Base-by-base conservation (phyloP, 1,140 invertebrate genomes). In the Triops longicaudatus region DNA sequence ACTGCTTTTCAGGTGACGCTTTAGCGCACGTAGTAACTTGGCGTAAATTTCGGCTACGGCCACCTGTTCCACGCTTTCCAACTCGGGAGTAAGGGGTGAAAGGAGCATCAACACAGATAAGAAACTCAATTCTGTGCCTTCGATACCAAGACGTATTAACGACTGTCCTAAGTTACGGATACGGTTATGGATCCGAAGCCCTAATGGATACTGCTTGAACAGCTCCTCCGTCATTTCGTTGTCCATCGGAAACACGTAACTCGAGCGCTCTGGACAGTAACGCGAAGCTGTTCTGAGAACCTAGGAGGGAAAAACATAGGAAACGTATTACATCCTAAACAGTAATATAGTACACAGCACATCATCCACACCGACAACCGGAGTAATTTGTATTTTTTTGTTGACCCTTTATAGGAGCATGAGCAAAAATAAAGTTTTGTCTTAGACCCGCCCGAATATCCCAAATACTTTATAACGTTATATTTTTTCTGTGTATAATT, bases 271-370 rank as follows among this genome's bases (percentile, higher is more conserved):
- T 26, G 72, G 31, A 42, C 72, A 73, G 43, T 43, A 77, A 28
- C 76, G 76, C 26, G 43, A 77, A 26, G 76, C 41, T 5, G 73
- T 22, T 28, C 76, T 63, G 22, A 77, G 37, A 22, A 77, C 44
- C 76, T 77, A 22, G 3, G 31, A 27, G 11, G 37, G 26, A 2
- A 5, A 77, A 77, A 72, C 22, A 77, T 41, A 41, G 14, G 26
- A 26, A 75, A 12, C 22, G 73, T 63, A 28, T 27, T 63, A 12
- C 11, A 77, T 22, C 42, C 14, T n/a, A n/a, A 42, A 10, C 6
- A 7, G 31, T 63, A 17, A 6, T 6, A 17, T 63, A 3, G 50
- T 22, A 63, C 17, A 17, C 0, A 63, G 6, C 50, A n/a, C 14
- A n/a, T 6, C 6, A 63, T 63, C 22, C 50, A 6, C 22, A 37